Conservation (phyloP, 2,888 invertebrate species). For the Lypha dubia region DNA sequence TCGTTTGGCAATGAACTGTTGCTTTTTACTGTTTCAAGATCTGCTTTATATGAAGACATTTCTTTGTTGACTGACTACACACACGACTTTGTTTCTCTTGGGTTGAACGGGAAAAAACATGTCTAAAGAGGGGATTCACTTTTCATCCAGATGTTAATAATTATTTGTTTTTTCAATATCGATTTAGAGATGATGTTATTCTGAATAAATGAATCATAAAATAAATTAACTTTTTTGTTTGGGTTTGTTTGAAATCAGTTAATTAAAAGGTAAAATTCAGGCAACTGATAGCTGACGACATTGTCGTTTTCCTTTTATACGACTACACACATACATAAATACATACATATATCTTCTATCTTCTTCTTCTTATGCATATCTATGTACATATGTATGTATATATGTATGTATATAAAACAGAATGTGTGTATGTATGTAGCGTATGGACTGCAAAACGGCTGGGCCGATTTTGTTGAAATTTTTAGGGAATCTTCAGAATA, state of each 20-base stretch:
- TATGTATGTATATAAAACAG: no score
- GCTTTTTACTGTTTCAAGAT: not conserved
- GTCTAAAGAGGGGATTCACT: not conserved
- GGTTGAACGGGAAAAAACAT: not conserved
- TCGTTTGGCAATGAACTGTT: constrained; percentile 3
- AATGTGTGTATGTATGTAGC: no score
- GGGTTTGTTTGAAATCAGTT: not conserved
- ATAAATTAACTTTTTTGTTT: no score
- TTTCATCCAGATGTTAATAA: not conserved
- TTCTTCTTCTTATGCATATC: no score
- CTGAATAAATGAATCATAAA: no score
- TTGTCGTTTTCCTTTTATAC: no score
- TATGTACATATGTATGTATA: no score
- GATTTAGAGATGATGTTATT: not conserved
- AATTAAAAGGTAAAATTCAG: not conserved
- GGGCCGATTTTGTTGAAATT: no score
- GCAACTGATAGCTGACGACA: not conserved
- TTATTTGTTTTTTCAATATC: not conserved
- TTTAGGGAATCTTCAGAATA: no score
- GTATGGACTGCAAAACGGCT: no score
- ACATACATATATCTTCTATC: no score
- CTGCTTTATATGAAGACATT: not conserved
- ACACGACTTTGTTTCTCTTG: not conserved
- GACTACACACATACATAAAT: no score
- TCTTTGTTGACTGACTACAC: not conserved